Conservation (phyloP, 2,888 invertebrate species). For the Drosophila ustulata region DNA sequence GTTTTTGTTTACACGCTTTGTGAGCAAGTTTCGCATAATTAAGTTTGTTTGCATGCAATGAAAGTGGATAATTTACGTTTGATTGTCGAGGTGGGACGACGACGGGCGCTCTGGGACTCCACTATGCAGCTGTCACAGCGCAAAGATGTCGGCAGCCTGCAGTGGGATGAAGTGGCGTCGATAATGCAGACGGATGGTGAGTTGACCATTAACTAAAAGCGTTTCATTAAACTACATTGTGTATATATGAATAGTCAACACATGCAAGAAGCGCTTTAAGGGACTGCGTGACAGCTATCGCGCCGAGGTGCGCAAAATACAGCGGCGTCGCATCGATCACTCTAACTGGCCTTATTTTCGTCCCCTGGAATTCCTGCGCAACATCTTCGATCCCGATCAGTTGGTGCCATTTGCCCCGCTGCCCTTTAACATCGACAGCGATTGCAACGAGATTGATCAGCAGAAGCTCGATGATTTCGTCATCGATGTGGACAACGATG, state of each 20-base stretch:
- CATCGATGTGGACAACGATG: conserved; percentile 66
- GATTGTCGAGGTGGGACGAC: conserved; percentile 56
- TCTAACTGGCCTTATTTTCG: conserved; percentile 64
- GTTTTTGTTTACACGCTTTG: conserved; percentile 59
- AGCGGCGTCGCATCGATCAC: conserved; percentile 16
- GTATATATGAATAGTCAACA: conserved; percentile 28
- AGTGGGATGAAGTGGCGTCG: conserved; percentile 57
- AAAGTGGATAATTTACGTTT: conserved; percentile 57
- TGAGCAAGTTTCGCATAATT: conserved; percentile 1
- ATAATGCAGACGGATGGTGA: conserved; percentile 57
- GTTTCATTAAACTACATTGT: background rate
- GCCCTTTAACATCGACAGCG: conserved; percentile 10
- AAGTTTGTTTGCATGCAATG: conserved; percentile 25
- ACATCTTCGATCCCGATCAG: conserved; percentile 60
- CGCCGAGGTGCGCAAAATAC: conserved; percentile 63
- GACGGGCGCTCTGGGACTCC: conserved; percentile 65
- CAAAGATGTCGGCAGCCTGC: conserved; percentile 34
- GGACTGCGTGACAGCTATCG: conserved; percentile 63
- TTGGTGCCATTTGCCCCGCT: conserved; percentile 50
- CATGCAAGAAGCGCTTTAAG: conserved; percentile 67
- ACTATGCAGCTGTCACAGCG: conserved; percentile 47
- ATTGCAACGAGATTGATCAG: conserved; percentile 3
- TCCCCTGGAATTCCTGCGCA: conserved; percentile 60
- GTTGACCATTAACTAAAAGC: background rate
- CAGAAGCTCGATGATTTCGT: conserved; percentile 48